phyloP scores from a whole-genome alignment of 2,797 vertebrate genomes.

The Schizopygopsis pylzovi region DNA sequence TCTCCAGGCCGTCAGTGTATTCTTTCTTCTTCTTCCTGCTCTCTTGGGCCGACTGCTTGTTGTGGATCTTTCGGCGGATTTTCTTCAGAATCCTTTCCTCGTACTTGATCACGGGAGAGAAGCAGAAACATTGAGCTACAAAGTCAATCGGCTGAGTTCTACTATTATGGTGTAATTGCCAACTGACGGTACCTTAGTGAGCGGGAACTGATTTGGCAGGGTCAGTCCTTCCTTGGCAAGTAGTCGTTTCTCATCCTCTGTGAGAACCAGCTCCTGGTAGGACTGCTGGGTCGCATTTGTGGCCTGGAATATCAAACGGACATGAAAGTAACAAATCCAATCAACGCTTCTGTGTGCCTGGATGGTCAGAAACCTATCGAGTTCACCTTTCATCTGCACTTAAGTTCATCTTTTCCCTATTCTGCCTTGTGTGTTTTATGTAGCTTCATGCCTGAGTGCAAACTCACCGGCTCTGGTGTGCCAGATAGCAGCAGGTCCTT shows the following conservation, averaged over 20 bases:
- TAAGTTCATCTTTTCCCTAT: constrained; percentile 11
- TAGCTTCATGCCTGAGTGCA: constrained; percentile 14
- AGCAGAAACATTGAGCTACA: background rate
- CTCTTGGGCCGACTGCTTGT: constrained; percentile 95
- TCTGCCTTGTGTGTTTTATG: constrained; percentile 38
- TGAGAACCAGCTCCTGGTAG: constrained; percentile 90
- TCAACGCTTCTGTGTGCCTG: constrained; percentile 48
- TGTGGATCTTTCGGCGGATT: constrained; percentile 93
- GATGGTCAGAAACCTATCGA: constrained; percentile 18
- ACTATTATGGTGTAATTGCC: constrained; percentile 2
- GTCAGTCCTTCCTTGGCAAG: constrained; percentile 89
- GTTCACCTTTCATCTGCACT: constrained; percentile 3
- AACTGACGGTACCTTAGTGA: constrained; percentile 85
- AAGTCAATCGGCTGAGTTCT: background rate
- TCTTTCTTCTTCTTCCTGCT: constrained; percentile 98
- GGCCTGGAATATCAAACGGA: constrained; percentile 68
- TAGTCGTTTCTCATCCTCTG: constrained; percentile 93
- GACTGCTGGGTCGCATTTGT: constrained; percentile 73
- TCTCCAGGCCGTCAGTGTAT: constrained; percentile 91
- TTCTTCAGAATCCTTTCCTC: constrained; percentile 95
- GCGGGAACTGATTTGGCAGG: constrained; percentile 89
- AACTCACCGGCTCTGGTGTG: constrained; percentile 83
- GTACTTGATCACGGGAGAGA: constrained; percentile 72
- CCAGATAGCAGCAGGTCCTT: constrained; percentile 92
- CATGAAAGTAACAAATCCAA: constrained; percentile 61